Evolutionary conservation across 1,140 invertebrate species (phyloP).

Genomic region (Ooceraea biroi): DNA sequence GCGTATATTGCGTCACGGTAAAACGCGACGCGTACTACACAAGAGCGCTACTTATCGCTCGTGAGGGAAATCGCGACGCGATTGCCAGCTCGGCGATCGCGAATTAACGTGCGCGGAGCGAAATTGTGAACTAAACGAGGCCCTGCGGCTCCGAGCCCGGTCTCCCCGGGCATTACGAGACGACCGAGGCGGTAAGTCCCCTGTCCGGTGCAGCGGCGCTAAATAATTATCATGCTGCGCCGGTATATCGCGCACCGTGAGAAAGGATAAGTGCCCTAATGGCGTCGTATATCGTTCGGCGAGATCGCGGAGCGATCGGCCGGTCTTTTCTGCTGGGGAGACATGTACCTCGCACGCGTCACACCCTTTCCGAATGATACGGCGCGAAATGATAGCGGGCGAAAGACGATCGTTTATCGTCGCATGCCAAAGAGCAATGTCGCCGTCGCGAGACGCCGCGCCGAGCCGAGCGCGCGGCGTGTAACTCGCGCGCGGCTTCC

Average conservation of each 20-base stretch:
- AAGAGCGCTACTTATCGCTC: slow-evolving; percentile 23
- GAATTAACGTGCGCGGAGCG: neutral
- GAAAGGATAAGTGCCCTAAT: slow-evolving; percentile 73
- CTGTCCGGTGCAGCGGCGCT: slow-evolving; percentile 41
- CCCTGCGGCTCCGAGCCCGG: neutral
- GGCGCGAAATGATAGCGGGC: slow-evolving; percentile 82
- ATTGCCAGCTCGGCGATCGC: neutral
- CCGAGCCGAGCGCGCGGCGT: slow-evolving; percentile 45
- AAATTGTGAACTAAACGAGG: slow-evolving; percentile 2
- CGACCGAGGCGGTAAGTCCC: neutral
- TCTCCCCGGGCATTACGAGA: slow-evolving; percentile 28
- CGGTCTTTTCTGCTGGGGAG: slow-evolving; percentile 63
- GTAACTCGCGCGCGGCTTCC: slow-evolving; percentile 24
- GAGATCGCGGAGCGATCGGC: slow-evolving; percentile 81
- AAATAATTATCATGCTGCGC: slow-evolving; percentile 62
- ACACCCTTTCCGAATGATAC: slow-evolving; percentile 82
- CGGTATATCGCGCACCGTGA: slow-evolving; percentile 62
- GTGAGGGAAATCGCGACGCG: slow-evolving; percentile 20
- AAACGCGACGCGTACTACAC: neutral
- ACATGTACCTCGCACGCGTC: slow-evolving; percentile 81
- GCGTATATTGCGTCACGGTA: slow-evolving; percentile 5
- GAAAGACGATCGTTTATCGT: slow-evolving; percentile 75
- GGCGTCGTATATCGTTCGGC: slow-evolving; percentile 72
- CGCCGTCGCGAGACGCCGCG: slow-evolving; percentile 63
- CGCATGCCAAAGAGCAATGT: slow-evolving; percentile 84